phyloP scores from a whole-genome alignment of 2,888 invertebrate genomes.

The Brachynemurus nebulosus region DNA sequence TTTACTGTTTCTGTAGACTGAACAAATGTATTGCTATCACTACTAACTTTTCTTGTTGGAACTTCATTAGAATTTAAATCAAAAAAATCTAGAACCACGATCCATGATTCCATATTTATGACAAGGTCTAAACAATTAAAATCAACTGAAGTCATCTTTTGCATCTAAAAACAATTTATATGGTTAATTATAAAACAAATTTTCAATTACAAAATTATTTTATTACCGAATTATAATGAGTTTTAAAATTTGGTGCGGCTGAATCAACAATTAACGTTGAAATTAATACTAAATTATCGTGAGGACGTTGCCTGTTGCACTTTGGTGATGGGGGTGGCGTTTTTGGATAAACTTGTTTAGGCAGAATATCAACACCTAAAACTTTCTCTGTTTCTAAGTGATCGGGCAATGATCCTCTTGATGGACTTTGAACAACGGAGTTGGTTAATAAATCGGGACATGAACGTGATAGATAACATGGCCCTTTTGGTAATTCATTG shows the following conservation, averaged over 20 bases:
- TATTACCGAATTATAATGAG: slow-evolving; percentile 48
- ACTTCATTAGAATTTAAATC: slow-evolving; percentile 32
- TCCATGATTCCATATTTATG: slow-evolving; percentile 89
- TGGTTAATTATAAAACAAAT: background rate
- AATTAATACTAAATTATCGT: slow-evolving; percentile 59
- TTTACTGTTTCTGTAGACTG: background rate
- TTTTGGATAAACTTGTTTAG: slow-evolving; percentile 31
- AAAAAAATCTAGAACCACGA: slow-evolving; percentile 87
- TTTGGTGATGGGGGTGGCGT: slow-evolving; percentile 59
- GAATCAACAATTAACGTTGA: slow-evolving; percentile 54
- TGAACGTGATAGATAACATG: slow-evolving; percentile 57
- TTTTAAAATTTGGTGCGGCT: slow-evolving; percentile 46
- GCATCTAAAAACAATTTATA: no score
- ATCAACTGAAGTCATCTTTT: slow-evolving; percentile 58
- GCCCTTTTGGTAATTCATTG: slow-evolving; percentile 27
- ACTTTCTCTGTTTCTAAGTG: slow-evolving; percentile 39
- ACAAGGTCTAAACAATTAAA: slow-evolving; percentile 86
- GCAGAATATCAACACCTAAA: slow-evolving; percentile 27
- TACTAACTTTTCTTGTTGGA: background rate
- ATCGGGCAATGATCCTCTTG: slow-evolving; percentile 42
- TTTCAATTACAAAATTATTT: slow-evolving; percentile 24
- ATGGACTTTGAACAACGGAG: slow-evolving; percentile 21
- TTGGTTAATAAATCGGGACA: slow-evolving; percentile 55
- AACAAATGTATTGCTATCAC: background rate
- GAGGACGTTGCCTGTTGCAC: slow-evolving; percentile 29